Percentiles rank a stretch among this genome's conserved stretches.
Evolutionary conservation across 2,113 vertebrate genomes (phyloP).

Genomic region (Ammospiza nelsoni): DNA sequence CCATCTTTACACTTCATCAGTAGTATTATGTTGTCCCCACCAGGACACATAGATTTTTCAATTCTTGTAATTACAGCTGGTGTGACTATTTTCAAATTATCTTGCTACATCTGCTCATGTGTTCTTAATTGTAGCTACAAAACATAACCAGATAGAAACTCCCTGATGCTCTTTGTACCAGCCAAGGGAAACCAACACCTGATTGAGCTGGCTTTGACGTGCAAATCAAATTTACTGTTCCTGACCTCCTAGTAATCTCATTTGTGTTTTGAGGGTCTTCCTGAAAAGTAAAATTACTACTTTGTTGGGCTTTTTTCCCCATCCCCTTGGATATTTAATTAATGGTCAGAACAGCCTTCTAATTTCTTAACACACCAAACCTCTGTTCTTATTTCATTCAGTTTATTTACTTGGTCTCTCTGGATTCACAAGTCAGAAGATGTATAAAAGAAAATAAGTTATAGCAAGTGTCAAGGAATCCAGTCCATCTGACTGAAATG

Average conservation of each 20-base stretch:
- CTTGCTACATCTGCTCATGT: neutral
- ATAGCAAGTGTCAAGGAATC: neutral
- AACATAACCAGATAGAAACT: neutral
- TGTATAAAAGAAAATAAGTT: neutral
- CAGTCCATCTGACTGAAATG: neutral
- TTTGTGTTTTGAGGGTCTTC: neutral
- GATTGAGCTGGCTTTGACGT: neutral
- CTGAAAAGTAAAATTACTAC: neutral
- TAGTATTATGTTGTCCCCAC: neutral
- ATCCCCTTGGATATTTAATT: neutral
- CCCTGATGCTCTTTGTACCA: neutral
- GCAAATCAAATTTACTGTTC: neutral
- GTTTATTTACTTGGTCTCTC: neutral
- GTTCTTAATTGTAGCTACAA: neutral
- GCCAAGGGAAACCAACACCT: neutral
- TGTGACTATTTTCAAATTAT: neutral
- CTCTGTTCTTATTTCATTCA: neutral
- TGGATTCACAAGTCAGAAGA: neutral
- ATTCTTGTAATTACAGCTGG: neutral
- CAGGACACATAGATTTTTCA: neutral
- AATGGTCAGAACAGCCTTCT: neutral
- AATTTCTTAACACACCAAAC: neutral
- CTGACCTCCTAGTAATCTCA: neutral
- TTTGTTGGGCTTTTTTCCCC: rapidly evolving
- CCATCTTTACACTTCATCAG: neutral